phyloP scores from a whole-genome alignment of 1,140 invertebrate genomes.

The Drosophila navojoa region DNA sequence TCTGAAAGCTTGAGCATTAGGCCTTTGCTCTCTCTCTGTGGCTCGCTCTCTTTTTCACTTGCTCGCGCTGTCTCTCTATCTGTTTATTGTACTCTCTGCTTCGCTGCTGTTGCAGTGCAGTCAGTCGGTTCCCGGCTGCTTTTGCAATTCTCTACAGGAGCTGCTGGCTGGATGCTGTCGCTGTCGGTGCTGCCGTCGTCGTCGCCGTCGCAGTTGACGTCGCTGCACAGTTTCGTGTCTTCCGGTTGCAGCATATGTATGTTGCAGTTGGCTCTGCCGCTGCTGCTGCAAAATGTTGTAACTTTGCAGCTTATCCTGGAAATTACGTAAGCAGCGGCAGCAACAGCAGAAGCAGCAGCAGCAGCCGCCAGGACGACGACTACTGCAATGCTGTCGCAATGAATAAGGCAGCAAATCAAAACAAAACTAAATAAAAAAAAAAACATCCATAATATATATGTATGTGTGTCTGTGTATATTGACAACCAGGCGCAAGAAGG shows the following conservation, averaged over 20 bases:
- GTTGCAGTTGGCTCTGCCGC: slow-evolving; percentile 38
- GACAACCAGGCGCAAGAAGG: slow-evolving; percentile 57
- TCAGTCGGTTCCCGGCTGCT: slow-evolving; percentile 38
- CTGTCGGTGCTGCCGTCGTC: slow-evolving; percentile 11
- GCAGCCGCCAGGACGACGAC: slow-evolving; percentile 62
- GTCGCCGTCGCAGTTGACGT: slow-evolving; percentile 17
- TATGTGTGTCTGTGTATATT: slow-evolving; percentile 60
- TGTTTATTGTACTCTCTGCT: slow-evolving; percentile 47
- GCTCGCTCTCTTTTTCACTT: background rate
- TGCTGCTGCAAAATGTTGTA: slow-evolving; percentile 74
- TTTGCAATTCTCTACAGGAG: slow-evolving; percentile 42
- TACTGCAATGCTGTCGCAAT: slow-evolving; percentile 81
- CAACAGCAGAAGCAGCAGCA: slow-evolving; percentile 38
- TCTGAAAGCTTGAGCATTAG: slow-evolving; percentile 6
- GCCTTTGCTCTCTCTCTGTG: background rate
- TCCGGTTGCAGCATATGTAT: slow-evolving; percentile 65
- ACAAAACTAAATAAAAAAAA: slow-evolving; percentile 79
- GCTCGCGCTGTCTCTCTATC: background rate
- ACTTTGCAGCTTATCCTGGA: slow-evolving; percentile 82
- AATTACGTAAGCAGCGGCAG: slow-evolving; percentile 75
- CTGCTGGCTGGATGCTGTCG: slow-evolving; percentile 36
- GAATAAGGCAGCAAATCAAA: slow-evolving; percentile 82
- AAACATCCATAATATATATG: no score
- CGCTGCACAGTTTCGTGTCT: slow-evolving; percentile 50
- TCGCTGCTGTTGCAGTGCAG: slow-evolving; percentile 26